Conservation (phyloP, 2,113 vertebrate genomes). For the Perognathus longimembris region DNA sequence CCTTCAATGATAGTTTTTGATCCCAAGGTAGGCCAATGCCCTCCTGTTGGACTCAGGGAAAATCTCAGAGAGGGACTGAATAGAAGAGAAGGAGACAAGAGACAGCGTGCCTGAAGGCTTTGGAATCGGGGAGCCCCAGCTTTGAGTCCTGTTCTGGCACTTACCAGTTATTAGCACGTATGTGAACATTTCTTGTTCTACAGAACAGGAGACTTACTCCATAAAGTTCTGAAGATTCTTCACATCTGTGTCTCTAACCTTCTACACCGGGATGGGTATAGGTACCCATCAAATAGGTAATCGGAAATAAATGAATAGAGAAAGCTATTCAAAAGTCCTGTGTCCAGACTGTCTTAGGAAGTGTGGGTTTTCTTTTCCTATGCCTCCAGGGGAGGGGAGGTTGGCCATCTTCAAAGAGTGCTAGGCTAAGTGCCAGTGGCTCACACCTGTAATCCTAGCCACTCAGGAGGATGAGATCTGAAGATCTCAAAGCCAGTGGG, state of each 20-base stretch:
- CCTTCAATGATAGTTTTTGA: constrained; percentile 10
- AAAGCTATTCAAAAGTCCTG: background rate
- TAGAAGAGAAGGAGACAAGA: background rate
- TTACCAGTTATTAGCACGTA: too few species aligned
- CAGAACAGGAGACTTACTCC: background rate
- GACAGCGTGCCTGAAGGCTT: background rate
- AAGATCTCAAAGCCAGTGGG: too few species aligned
- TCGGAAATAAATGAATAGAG: background rate
- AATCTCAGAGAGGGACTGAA: background rate
- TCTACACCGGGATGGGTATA: background rate
- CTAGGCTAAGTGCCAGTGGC: too few species aligned
- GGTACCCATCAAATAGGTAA: background rate
- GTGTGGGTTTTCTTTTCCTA: background rate
- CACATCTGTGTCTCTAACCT: background rate
- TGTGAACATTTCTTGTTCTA: background rate
- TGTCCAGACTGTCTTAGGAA: background rate
- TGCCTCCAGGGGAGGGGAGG: too few species aligned
- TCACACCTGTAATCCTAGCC: too few species aligned
- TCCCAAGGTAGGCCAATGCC: background rate
- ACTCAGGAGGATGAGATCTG: too few species aligned
- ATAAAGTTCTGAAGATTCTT: background rate
- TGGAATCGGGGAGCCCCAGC: background rate
- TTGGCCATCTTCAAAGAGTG: background rate
- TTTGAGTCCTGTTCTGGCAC: background rate
- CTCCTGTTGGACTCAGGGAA: background rate